Conservation (phyloP, 2,113 vertebrate genomes). For the Ranitomeya imitator region DNA sequence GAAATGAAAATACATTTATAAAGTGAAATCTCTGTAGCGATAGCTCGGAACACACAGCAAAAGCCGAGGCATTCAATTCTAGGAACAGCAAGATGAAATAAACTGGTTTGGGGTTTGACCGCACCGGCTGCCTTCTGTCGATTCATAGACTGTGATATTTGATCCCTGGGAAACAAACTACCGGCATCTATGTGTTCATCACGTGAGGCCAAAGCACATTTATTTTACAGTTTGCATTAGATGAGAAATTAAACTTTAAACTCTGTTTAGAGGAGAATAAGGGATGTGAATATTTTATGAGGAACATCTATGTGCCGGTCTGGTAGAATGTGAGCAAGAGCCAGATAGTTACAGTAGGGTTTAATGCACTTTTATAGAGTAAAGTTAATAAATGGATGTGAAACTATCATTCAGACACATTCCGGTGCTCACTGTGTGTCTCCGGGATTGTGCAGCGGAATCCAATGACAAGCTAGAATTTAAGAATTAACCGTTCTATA, state of each 20-base stretch:
- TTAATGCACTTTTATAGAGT: conserved; percentile 34
- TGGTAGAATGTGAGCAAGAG: neutral
- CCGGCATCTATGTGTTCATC: conserved; percentile 19
- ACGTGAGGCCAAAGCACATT: neutral
- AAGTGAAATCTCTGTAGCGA: neutral
- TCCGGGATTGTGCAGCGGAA: neutral
- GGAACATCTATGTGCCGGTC: neutral
- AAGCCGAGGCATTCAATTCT: conserved; percentile 37
- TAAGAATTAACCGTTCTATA: neutral
- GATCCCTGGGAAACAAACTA: conserved; percentile 24
- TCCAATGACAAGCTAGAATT: neutral
- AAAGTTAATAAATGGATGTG: conserved; percentile 15
- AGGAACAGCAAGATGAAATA: conserved; percentile 43
- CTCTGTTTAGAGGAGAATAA: conserved; percentile 10
- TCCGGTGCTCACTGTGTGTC: neutral
- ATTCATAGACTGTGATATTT: conserved; percentile 17
- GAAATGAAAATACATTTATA: conserved; percentile 14
- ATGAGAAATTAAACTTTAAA: conserved; percentile 44
- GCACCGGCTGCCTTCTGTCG: conserved; percentile 11
- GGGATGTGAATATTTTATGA: conserved; percentile 34
- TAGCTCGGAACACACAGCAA: conserved; percentile 11
- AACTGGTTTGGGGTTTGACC: conserved; percentile 37
- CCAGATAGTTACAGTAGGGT: neutral
- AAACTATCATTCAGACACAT: conserved; percentile 17
- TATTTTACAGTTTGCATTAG: conserved; percentile 24